A percentile compares a stretch with the other conserved stretches of the same genome.
Conservation (phyloP, 2,797 vertebrate genomes). For the Botia almorhae region DNA sequence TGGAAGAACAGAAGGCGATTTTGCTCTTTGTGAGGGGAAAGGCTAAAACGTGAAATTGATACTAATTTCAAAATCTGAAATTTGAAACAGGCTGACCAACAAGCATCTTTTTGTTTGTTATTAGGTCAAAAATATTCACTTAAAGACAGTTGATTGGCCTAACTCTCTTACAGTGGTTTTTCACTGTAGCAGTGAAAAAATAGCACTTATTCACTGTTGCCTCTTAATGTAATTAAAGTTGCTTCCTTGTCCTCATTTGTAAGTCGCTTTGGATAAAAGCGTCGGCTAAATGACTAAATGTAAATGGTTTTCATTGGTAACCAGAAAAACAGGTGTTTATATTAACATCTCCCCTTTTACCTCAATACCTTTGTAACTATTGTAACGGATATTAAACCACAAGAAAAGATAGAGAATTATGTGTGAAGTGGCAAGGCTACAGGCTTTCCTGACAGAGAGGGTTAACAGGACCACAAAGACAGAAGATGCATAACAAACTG, state of each 20-base stretch:
- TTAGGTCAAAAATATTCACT: constrained; percentile 1
- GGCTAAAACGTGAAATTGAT: neutral
- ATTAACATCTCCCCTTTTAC: neutral
- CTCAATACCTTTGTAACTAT: neutral
- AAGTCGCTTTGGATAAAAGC: too few species aligned
- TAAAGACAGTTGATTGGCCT: neutral
- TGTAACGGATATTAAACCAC: neutral
- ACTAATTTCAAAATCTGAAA: neutral
- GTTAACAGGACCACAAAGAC: neutral
- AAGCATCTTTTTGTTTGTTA: neutral
- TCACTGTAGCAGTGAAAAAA: too few species aligned
- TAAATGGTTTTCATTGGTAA: neutral
- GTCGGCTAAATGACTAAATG: too few species aligned
- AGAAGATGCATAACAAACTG: neutral
- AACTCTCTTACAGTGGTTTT: neutral
- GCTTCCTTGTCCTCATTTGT: too few species aligned
- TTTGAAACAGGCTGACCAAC: neutral
- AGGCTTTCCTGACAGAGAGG: neutral
- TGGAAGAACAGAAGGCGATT: neutral
- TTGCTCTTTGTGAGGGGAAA: neutral
- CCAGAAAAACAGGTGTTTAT: neutral
- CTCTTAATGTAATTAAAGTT: too few species aligned
- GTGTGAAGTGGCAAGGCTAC: neutral
- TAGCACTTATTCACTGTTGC: too few species aligned
- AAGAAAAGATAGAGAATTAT: neutral